Conservation (phyloP, 2,113 vertebrate species). For the Crotalus viridis region DNA sequence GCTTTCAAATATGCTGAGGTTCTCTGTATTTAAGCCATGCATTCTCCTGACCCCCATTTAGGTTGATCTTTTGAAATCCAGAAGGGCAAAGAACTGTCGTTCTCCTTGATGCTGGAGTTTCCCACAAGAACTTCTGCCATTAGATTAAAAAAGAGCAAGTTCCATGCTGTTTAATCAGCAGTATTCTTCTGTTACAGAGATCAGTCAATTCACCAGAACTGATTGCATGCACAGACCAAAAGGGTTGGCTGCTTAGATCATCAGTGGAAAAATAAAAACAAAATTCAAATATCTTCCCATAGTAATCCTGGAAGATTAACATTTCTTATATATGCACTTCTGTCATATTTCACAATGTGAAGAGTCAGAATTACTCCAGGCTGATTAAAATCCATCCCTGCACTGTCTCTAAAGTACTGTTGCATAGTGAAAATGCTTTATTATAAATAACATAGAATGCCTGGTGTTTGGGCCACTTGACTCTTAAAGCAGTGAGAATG, state of each 20-base stretch:
- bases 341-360: too few species aligned
- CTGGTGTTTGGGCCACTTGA: not conserved
- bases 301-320: not conserved
- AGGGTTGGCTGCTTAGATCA: not conserved
- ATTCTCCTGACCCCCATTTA: not conserved
- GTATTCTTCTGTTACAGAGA: not conserved
- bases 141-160: not conserved
- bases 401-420: not conserved
- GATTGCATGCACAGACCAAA: not conserved
- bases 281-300: not conserved
- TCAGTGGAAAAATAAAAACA: not conserved
- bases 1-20: not conserved
- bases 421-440: not conserved
- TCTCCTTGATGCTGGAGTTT: not conserved
- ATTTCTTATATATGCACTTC: not conserved
- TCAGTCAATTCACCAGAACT: not conserved
- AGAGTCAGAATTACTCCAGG: not conserved
- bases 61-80: not conserved
- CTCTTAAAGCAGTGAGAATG: not conserved
- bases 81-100: not conserved
- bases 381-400: not conserved
- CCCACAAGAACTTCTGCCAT: not conserved
- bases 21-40: not conserved
- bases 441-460: not conserved
- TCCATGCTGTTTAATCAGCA: not conserved